Conservation (phyloP, 2,113 vertebrate species). For the Phalacrocorax pelagicus region DNA sequence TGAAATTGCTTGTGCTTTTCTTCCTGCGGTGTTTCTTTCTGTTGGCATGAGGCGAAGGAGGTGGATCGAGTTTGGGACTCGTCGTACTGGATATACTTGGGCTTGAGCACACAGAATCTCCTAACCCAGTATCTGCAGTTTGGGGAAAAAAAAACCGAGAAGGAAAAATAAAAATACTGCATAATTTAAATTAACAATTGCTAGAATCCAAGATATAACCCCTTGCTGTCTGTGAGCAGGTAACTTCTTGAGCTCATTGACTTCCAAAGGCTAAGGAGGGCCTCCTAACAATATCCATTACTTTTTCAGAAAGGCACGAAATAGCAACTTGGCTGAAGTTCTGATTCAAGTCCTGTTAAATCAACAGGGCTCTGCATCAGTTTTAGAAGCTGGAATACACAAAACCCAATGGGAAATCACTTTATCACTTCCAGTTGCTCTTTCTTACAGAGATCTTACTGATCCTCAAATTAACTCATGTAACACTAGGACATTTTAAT, state of each 20-base stretch:
- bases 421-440: neutral
- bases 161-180: neutral
- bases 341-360: neutral
- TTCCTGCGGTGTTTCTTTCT: conserved; percentile 97
- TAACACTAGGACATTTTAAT: neutral
- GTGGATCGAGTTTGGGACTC: conserved; percentile 95
- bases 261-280: neutral
- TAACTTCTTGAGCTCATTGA: neutral
- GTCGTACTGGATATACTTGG: conserved; percentile 94
- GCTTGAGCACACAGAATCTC: conserved; percentile 93
- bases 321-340: neutral
- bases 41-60: conserved; percentile 96
- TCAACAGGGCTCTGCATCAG: neutral
- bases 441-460: neutral
- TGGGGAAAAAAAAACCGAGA: too few relatives aligned
- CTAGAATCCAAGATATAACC: neutral
- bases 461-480: neutral
- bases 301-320: neutral
- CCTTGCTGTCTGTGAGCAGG: neutral
- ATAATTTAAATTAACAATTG: neutral
- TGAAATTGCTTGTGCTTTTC: conserved; percentile 99
- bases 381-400: neutral
- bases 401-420: neutral
- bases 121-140: conserved; percentile 87
- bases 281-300: neutral